Evolutionary conservation across 1,140 invertebrate species (phyloP).

Genomic region (Solenopsis fugax): DNA sequence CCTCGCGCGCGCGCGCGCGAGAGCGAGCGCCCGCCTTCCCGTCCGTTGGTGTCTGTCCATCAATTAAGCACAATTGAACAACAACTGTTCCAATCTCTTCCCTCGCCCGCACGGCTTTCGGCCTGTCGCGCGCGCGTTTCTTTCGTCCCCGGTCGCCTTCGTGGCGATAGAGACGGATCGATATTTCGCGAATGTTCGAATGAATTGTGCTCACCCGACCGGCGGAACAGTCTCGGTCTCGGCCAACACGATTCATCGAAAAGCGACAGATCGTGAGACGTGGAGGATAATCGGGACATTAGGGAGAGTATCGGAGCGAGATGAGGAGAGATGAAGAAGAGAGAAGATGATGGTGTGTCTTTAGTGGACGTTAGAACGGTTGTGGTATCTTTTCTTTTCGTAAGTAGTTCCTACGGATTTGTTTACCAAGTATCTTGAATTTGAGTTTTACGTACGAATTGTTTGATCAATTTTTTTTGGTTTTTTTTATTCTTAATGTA

Average conservation of each 20-base stretch:
- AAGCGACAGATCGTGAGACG: constrained; percentile 59
- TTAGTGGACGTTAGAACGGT: neutral
- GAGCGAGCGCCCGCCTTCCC: neutral
- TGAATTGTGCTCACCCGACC: neutral
- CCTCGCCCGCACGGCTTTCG: constrained; percentile 54
- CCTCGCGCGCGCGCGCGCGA: constrained; percentile 55
- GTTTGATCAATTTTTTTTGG: neutral
- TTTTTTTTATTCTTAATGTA: neutral
- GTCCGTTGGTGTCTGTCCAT: constrained; percentile 62
- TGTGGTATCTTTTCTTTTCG: neutral
- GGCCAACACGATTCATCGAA: constrained; percentile 73
- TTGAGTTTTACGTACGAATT: neutral
- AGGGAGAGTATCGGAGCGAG: neutral
- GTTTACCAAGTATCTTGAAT: neutral
- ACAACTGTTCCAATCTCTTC: constrained; percentile 79
- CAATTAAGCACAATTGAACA: constrained; percentile 84
- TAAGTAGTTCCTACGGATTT: neutral
- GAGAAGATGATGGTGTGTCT: neutral
- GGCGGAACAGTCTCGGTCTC: constrained; percentile 2
- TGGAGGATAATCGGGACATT: constrained; percentile 20
- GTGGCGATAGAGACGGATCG: constrained; percentile 37
- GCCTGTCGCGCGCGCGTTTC: constrained; percentile 38
- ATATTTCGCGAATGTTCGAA: constrained; percentile 33
- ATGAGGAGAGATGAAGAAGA: neutral
- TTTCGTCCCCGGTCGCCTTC: constrained; percentile 52